phyloP scores from a whole-genome alignment of 2,888 invertebrate genomes.

The Chrysolina haemoptera region DNA sequence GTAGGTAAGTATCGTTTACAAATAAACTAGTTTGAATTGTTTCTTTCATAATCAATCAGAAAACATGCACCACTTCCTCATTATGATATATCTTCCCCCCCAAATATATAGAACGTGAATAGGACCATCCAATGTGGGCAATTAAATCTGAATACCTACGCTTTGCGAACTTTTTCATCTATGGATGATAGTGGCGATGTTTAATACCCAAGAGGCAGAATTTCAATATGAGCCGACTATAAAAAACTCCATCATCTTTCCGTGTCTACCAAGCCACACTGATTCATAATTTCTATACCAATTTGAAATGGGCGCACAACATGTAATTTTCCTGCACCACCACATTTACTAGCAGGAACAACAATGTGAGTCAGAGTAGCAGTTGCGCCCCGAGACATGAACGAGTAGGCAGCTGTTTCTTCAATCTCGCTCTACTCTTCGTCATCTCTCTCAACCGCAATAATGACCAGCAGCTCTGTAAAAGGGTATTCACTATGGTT shows the following conservation, averaged over 20 bases:
- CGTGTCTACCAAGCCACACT: constrained; percentile 18
- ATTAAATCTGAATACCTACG: too few species aligned
- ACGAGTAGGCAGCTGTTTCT: constrained; percentile 50
- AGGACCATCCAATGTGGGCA: too few species aligned
- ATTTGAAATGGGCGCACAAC: constrained; percentile 40
- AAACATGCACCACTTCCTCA: too few species aligned
- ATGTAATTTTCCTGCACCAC: constrained; percentile 46
- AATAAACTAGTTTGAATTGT: too few species aligned
- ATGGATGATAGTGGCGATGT: not conserved
- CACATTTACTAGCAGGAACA: constrained; percentile 46
- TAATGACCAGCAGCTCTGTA: constrained; percentile 4
- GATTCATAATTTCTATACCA: constrained; percentile 41
- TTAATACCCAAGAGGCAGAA: not conserved
- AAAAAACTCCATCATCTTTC: not conserved
- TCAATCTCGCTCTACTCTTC: constrained; percentile 1
- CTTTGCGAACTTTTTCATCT: not conserved
- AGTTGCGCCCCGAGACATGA: constrained; percentile 45
- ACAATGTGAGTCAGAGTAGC: constrained; percentile 49
- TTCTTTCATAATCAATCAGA: too few species aligned
- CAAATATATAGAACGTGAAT: too few species aligned
- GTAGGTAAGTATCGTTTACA: too few species aligned
- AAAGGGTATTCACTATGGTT: not conserved
- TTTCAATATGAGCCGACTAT: not conserved
- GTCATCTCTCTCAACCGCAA: constrained; percentile 6
- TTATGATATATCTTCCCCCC: too few species aligned